Evolutionary conservation across 1,140 invertebrate genomes (phyloP).

Genomic region (Saccostrea glomerata): DNA sequence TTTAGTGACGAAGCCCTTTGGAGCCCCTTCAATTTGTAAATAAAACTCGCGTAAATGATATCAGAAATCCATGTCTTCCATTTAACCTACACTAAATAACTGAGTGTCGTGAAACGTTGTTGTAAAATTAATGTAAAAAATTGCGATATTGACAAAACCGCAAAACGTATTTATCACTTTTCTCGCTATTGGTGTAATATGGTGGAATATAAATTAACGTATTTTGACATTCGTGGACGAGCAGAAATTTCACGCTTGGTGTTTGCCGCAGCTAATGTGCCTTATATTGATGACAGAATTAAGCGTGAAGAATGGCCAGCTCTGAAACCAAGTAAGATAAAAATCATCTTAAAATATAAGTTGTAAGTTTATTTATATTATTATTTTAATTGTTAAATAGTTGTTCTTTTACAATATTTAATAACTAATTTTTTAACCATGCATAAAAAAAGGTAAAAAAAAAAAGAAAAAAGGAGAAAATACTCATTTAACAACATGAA

Average conservation of each 20-base stretch:
- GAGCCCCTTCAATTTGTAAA: not conserved
- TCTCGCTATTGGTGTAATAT: conserved; percentile 45
- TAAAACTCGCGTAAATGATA: not conserved
- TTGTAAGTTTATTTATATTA: too few relatives aligned
- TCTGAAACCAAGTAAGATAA: conserved; percentile 66
- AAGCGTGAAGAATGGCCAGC: conserved; percentile 66
- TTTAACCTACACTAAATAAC: not conserved
- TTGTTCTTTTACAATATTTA: too few relatives aligned
- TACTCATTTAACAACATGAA: too few relatives aligned
- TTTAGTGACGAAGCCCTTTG: not conserved
- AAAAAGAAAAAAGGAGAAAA: too few relatives aligned
- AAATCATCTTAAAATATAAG: too few relatives aligned
- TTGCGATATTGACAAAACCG: not conserved
- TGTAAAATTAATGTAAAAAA: not conserved
- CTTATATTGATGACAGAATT: conserved; percentile 72
- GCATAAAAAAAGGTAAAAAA: too few relatives aligned
- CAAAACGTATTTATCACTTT: not conserved
- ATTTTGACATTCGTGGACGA: conserved; percentile 71
- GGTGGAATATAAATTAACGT: conserved; percentile 69
- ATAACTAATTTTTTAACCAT: too few relatives aligned
- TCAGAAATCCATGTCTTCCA: not conserved
- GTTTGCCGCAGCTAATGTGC: conserved; percentile 66
- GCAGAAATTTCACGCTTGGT: conserved; percentile 70
- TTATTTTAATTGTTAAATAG: too few relatives aligned
- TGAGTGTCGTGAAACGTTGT: not conserved